Evolutionary conservation across 2,113 vertebrate species (phyloP).

Genomic region (Poicephalus meyeri): DNA sequence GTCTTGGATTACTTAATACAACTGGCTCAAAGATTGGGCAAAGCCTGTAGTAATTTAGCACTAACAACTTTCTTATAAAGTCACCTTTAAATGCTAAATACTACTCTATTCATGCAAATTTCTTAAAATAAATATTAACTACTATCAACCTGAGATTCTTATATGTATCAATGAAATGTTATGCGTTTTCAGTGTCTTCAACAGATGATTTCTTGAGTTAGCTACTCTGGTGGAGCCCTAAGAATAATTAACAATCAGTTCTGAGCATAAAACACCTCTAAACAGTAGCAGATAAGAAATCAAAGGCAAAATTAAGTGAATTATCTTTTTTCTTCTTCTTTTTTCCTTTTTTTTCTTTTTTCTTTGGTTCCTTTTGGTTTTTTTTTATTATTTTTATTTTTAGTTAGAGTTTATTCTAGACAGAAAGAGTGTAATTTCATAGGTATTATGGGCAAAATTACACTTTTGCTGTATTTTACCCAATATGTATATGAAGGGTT

Average conservation of each 20-base stretch:
- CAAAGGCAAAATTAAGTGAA: background rate
- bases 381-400: background rate
- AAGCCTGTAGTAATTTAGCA: background rate
- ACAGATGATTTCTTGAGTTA: background rate
- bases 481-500: background rate
- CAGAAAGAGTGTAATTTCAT: background rate
- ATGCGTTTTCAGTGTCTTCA: background rate
- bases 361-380: too few relatives aligned
- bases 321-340: background rate
- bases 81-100: background rate
- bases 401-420: background rate
- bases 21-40: background rate
- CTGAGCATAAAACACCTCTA: background rate
- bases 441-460: background rate
- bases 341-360: background rate
- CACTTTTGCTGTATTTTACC: background rate
- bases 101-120: background rate
- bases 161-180: background rate
- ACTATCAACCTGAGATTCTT: background rate
- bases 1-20: background rate
- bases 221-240: background rate
- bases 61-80: background rate
- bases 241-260: background rate
- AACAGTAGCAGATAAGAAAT: background rate
- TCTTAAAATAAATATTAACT: background rate